Evolutionary conservation across 2,113 vertebrate species (phyloP).

Genomic region (Turdus rufiventris): DNA sequence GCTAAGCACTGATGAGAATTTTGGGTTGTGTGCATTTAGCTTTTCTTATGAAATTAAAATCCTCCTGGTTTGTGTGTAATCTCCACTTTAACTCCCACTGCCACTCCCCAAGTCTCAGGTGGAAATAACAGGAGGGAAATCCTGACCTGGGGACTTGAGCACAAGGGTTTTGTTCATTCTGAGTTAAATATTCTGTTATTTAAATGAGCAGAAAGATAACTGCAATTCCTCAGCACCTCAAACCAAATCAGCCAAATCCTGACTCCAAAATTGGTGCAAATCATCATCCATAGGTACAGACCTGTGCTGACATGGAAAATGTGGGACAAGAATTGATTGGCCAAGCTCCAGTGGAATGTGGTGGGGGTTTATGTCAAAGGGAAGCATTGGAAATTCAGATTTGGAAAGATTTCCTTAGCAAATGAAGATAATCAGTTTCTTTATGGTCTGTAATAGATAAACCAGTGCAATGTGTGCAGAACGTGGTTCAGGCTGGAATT

Average conservation of each 20-base stretch:
- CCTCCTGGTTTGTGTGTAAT: background rate
- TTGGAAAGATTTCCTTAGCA: background rate
- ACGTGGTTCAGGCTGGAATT: background rate
- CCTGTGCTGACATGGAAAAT: background rate
- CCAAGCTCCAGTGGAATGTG: rapidly evolving
- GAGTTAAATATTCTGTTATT: background rate
- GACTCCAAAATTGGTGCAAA: background rate
- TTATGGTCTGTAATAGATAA: background rate
- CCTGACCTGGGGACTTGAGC: background rate
- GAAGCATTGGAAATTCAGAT: background rate
- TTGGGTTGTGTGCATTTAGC: background rate
- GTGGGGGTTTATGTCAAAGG: background rate
- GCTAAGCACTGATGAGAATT: background rate
- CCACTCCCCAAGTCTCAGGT: background rate
- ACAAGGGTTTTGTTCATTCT: background rate
- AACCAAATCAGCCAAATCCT: background rate
- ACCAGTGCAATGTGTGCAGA: rapidly evolving
- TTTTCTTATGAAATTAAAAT: background rate
- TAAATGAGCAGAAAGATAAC: background rate
- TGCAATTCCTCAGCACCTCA: background rate
- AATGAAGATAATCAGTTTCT: background rate
- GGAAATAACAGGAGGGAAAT: background rate
- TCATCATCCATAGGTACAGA: background rate
- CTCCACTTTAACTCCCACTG: background rate
- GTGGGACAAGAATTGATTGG: background rate